A percentile compares a stretch with the other conserved stretches of the same genome.
These are phyloP conservation scores for Formicarius rufipectus DNA, from an alignment of 2,113 vertebrate genomes.

Conservation along the genomic window DNA sequence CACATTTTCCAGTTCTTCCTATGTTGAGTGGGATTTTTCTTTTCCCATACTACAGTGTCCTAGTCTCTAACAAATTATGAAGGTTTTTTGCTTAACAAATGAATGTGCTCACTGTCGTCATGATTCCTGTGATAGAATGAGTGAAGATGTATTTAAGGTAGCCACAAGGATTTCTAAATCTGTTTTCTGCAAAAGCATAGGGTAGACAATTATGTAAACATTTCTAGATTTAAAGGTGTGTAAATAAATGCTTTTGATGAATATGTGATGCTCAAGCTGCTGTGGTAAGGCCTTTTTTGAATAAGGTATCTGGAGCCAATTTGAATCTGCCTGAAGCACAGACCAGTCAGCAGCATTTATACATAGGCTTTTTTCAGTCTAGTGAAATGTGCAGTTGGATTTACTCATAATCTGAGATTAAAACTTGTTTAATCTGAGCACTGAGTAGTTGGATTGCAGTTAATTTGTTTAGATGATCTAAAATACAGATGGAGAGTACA, in stretches of 20 bases:
- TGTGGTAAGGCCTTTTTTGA: not conserved
- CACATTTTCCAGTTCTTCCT: not conserved
- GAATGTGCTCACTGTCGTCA: not conserved
- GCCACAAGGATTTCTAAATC: not conserved
- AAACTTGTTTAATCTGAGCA: not conserved
- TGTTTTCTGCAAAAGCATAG: not conserved
- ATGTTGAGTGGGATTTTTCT: not conserved
- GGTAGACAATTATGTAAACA: not conserved
- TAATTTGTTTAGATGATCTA: not conserved
- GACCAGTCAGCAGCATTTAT: not conserved
- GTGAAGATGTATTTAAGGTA: not conserved
- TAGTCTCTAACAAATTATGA: not conserved
- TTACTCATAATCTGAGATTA: not conserved
- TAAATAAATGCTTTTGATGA: not conserved
- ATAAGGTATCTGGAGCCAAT: not conserved
- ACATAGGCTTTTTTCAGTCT: not conserved
- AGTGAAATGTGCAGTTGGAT: not conserved
- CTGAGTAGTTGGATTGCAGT: not conserved
- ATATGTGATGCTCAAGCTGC: not conserved
- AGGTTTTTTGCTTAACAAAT: not conserved
- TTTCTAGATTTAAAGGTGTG: not conserved
- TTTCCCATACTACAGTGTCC: not conserved
- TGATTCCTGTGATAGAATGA: not conserved
- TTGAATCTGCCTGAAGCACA: not conserved
- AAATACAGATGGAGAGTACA: not conserved